Base-by-base conservation (phyloP, 92 coral and sea anemone species). In the Galaxea fascicularis region DNA sequence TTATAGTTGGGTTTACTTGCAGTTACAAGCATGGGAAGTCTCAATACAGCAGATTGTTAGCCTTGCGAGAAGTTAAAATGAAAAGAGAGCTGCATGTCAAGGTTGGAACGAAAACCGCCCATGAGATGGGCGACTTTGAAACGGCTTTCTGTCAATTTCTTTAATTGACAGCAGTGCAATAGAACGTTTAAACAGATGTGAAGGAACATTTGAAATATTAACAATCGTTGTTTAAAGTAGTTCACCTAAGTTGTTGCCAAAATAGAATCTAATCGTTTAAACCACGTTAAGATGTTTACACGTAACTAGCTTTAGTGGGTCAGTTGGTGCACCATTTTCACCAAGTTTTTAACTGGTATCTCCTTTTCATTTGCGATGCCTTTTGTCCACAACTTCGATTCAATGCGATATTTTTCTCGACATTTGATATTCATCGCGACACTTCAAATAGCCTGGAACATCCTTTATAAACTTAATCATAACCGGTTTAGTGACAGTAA, bases 1-100 rank as follows among this genome's bases (percentile, higher is more conserved):
- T 51, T 51, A 65, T 41, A 66, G 84, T 79, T 67, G 20, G 52
- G 84, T 49, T 65, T 58, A 35, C 41, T 35, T 60, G 66, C 66
- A 60, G 64, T 79, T 79, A 39, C 30, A 66, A 66, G 31, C 65
- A 68, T 51, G 31, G 25, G 29, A 63, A 65, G 28, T 35, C 62
- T 18, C 49, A 65, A 12, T 51, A 28, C 41, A 28, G 49, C 52
- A 79, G 74, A 66, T 24, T 65, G 14, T 15, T 11, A 46, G 30
- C 67, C 26, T 44, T 60, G 54, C 24, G 65, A 16, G 70, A 62
- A 14, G 21, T 18, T 78, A 22, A 78, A 21, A 10, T 20, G 21
- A 16, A 24, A 78, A 24, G 44, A 63, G 59, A 79, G 30, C 46
- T 25, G 76, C 76, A 26, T 69, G 16, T 39, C 26, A 69, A 20